Conservation (phyloP, 2,888 invertebrate genomes). For the Acleris literana region DNA sequence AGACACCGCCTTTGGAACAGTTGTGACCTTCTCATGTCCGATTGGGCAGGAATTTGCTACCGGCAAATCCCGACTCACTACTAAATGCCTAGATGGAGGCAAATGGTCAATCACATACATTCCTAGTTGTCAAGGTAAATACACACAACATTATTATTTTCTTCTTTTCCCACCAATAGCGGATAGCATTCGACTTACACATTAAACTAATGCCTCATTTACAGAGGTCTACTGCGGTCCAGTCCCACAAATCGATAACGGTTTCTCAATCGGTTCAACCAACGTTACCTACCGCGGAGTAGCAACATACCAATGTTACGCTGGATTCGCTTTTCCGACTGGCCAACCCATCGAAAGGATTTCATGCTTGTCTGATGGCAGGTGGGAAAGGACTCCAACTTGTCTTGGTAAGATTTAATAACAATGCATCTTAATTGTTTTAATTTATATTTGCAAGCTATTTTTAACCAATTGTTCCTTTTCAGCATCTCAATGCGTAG, state of each 20-base stretch:
- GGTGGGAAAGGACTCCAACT: slow-evolving; percentile 96
- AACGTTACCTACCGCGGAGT: slow-evolving; percentile 97
- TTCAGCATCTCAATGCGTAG: slow-evolving; percentile 94
- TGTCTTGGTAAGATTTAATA: slow-evolving; percentile 87
- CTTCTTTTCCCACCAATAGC: not conserved
- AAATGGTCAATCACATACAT: slow-evolving; percentile 96
- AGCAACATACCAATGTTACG: slow-evolving; percentile 98
- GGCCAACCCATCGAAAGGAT: slow-evolving; percentile 94
- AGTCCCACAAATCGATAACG: slow-evolving; percentile 98
- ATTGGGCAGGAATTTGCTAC: slow-evolving; percentile 97
- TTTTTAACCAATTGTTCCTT: slow-evolving; percentile 35
- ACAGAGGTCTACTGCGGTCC: slow-evolving; percentile 97
- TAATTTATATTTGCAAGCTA: not conserved
- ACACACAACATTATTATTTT: slow-evolving; percentile 22
- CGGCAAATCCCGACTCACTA: slow-evolving; percentile 91
- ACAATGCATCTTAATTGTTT: not conserved
- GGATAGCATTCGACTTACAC: not conserved
- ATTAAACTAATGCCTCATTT: slow-evolving; percentile 38
- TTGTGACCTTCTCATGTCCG: slow-evolving; percentile 95
- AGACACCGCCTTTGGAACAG: slow-evolving; percentile 95
- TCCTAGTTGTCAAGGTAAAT: slow-evolving; percentile 94
- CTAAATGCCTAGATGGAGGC: slow-evolving; percentile 94
- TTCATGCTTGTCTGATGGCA: slow-evolving; percentile 93
- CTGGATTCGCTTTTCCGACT: slow-evolving; percentile 96
- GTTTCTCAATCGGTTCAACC: slow-evolving; percentile 97